Percentiles rank a stretch among this genome's conserved stretches.
Conservation (phyloP, 2,888 invertebrate genomes). For the Orthosia incerta region DNA sequence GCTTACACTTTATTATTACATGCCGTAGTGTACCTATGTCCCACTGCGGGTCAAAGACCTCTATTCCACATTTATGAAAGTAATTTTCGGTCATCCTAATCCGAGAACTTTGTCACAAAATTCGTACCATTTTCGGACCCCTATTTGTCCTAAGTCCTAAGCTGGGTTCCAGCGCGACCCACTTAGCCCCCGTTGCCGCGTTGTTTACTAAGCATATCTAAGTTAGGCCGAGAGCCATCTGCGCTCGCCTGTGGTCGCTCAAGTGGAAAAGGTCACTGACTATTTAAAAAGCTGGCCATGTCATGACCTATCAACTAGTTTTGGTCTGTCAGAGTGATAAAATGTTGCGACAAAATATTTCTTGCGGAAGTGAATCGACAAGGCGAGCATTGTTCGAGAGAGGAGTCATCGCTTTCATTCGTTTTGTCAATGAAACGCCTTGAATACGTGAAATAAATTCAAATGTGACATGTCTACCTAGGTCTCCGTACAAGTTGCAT, state of each 20-base stretch:
- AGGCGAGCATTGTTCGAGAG: not conserved
- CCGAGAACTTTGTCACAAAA: not conserved
- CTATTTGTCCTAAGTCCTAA: constrained; percentile 25
- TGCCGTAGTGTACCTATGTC: not conserved
- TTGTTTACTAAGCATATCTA: constrained; percentile 29
- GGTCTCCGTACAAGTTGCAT: constrained; percentile 2
- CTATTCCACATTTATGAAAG: constrained; percentile 3
- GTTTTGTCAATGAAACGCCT: constrained; percentile 37
- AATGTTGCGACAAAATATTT: constrained; percentile 3
- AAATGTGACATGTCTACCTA: constrained; percentile 16
- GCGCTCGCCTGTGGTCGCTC: not conserved
- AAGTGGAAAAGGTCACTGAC: constrained; percentile 32
- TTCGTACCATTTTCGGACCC: constrained; percentile 5
- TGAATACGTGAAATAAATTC: constrained; percentile 26
- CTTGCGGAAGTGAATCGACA: constrained; percentile 13
- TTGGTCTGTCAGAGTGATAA: not conserved
- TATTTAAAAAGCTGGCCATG: constrained; percentile 25
- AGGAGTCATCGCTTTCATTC: constrained; percentile 33
- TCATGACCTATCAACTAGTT: constrained; percentile 21
- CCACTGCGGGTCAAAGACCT: not conserved
- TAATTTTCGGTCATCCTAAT: constrained; percentile 22
- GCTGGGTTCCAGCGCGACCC: constrained; percentile 21
- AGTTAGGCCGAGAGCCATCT: constrained; percentile 34
- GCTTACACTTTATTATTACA: not conserved
- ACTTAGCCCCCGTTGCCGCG: constrained; percentile 24